Evolutionary conservation across 2,797 vertebrate genomes (phyloP).

Genomic region (Jordanella pulchra): DNA sequence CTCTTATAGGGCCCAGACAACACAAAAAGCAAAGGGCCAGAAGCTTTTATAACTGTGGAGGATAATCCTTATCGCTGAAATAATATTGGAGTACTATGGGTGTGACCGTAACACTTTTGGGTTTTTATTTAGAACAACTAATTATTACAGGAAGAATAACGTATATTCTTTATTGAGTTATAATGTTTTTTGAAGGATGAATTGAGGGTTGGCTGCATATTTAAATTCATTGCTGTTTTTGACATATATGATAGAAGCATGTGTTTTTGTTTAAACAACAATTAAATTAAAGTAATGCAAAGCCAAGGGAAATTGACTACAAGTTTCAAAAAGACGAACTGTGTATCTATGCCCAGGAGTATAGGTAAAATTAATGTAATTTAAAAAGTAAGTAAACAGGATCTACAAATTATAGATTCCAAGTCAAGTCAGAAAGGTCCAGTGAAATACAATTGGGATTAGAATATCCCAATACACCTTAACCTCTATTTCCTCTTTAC

Average conservation of each 20-base stretch:
- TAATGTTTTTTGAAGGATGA: not conserved
- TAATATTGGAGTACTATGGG: not conserved
- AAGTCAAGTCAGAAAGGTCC: not conserved
- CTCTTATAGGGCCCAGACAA: not conserved
- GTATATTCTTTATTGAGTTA: not conserved
- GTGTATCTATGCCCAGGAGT: not conserved
- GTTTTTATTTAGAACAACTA: not conserved
- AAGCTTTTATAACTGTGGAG: not conserved
- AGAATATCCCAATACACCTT: not conserved
- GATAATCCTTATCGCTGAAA: not conserved
- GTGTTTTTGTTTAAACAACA: not conserved
- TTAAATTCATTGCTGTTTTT: not conserved
- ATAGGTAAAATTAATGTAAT: not conserved
- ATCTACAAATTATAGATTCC: no score
- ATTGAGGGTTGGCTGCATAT: not conserved
- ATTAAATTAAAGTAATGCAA: not conserved
- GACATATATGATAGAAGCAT: not conserved
- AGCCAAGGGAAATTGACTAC: not conserved
- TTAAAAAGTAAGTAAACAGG: not conserved
- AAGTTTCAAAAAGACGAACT: not conserved
- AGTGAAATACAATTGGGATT: not conserved
- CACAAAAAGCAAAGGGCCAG: conserved; percentile 3
- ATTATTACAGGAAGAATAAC: not conserved
- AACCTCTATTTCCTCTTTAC: not conserved
- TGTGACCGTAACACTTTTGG: not conserved